Evolutionary conservation across 2,888 invertebrate genomes (phyloP), one percentile per base, ranked within the genome.

Genomic region (Zaprionus lineosus): DNA sequence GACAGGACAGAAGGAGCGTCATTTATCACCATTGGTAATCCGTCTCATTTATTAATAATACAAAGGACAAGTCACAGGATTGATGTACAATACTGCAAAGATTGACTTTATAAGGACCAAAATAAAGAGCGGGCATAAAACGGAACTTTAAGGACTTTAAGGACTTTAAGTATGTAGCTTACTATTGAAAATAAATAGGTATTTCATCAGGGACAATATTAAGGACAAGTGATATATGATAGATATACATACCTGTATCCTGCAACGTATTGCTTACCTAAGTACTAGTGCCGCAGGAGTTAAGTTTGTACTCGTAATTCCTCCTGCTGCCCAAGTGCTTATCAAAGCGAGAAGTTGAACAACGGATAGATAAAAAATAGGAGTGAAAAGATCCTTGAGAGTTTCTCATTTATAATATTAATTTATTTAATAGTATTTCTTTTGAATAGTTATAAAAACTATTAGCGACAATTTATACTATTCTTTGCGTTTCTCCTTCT

Each of bases 241-340:
- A 18, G 3, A 12, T 47, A 41, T 16, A 59, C 48, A 33, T 48
- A 59, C 33, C 8, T 28, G 12, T n/a, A 63, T 24, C 4, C 2
- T 7, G 24, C n/a, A 66, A 55, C 71, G 65, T 76, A 66, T 86
- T 83, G 78, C 90, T 90, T 90, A 89, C 88, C 90, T 90, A 90
- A 90, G 90, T 90, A 90, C 90, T 90, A 90, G 90, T 90, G 90
- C 90, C 90, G 90, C 90, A 90, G 90, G 90, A 90, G 90, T 89
- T 88, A 87, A 84, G 87, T 81, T 69, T 75, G 83, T 78, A 61
- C 74, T 75, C 75, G 74, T 64, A 75, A 75, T 74, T 85, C 87
- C 90, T 88, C 90, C 90, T 90, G 90, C 90, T 90, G 90, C 90
- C 88, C 90, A 90, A 90, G 90, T 90, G 90, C 90, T 90, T 90